Base-by-base conservation (phyloP, 2,888 invertebrate genomes). In the Tipula confusa region DNA sequence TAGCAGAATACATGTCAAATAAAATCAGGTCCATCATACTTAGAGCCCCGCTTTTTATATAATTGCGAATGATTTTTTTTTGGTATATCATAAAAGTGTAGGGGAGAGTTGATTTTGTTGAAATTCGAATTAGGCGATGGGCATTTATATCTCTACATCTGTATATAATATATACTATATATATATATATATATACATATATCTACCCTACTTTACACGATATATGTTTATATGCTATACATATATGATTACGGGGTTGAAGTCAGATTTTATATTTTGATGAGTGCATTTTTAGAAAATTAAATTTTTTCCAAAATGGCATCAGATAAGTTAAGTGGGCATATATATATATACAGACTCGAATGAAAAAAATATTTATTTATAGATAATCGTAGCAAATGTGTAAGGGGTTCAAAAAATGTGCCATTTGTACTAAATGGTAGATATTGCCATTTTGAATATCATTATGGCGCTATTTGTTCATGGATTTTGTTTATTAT, bases 381-480 rank as follows among this genome's bases (percentile, higher is more conserved):
- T 64, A 64, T 64, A 64, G 24, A 43, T 15, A 24, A n/a, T n/a
- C n/a, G n/a, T 2, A 64, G 11, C 43, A 6, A 43, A 43, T 24
- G 1, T 38, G 38, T 31, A 36, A 43, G 64, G 64, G 64, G 64
- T 64, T 64, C n/a, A n/a, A n/a, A 64, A 64, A 64, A 24, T 64
- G 24, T 43, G 43, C 43, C 43, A 43, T 43, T 15, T 43, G 43
- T 64, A 9, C n/a, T 64, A 24, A 7, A 24, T 24, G 9, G 1
- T 64, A 64, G 64, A 64, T 64, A 64, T 64, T 18, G 24, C 64
- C 64, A 64, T 64, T 64, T 64, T 64, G 64, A 64, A 64, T 64
- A 64, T n/a, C 6, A 43, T 13, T 43, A 43, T 43, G 2, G n/a
- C 15, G n/a, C n/a, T n/a, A n/a, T n/a, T n/a, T n/a, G n/a, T n/a